phyloP scores from a whole-genome alignment of 2,888 invertebrate genomes.

The Cyclophora albipunctata region DNA sequence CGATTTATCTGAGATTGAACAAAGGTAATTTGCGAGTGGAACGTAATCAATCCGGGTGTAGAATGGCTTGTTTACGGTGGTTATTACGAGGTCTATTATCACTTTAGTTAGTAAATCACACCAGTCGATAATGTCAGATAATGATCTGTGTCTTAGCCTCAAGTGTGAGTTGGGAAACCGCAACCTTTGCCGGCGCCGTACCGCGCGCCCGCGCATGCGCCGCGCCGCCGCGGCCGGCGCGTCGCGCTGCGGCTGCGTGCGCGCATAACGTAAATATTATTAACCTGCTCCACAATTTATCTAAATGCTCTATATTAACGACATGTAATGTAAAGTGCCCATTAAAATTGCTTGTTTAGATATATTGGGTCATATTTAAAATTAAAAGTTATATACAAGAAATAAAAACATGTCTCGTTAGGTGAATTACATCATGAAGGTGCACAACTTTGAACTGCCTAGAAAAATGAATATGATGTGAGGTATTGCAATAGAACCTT shows the following conservation, averaged over 20 bases:
- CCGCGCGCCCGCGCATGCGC: conserved; percentile 11
- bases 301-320: conserved; percentile 9
- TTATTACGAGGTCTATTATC: conserved; percentile 57
- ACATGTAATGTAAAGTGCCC: conserved; percentile 6
- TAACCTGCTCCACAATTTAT: conserved; percentile 10
- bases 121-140: conserved; percentile 56
- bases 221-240: neutral
- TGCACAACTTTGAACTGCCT: too few species aligned
- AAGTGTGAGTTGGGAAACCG: conserved; percentile 55
- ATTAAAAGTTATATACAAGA: conserved; percentile 19
- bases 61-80: conserved; percentile 28
- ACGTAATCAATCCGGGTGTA: conserved; percentile 24
- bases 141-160: conserved; percentile 48
- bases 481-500: too few species aligned
- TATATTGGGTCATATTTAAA: conserved; percentile 11
- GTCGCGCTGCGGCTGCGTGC: too few species aligned
- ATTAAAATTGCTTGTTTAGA: conserved; percentile 1
- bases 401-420: too few species aligned
- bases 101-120: conserved; percentile 61
- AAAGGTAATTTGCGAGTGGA: conserved; percentile 42
- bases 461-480: too few species aligned
- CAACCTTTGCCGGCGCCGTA: conserved; percentile 35
- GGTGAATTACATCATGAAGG: too few species aligned
- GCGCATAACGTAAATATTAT: neutral
- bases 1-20: conserved; percentile 29